Evolutionary conservation across 2,888 invertebrate genomes (phyloP), one percentile per base, ranked within the genome.

Genomic region (Oxyteleia sp.): DNA sequence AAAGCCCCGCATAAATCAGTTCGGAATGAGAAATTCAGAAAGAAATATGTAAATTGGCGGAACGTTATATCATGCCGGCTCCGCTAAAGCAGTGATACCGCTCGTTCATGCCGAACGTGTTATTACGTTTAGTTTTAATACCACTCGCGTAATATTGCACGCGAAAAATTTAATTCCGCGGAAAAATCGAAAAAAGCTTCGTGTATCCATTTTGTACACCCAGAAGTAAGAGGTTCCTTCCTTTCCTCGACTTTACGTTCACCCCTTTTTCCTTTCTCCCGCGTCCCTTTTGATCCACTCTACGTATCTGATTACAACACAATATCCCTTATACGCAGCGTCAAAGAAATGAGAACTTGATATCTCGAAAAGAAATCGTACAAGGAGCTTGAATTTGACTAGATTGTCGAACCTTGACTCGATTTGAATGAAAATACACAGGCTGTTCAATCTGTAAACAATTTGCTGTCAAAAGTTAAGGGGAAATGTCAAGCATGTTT

Each of bases 181-280:
- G 66, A 72, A 76, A n/a, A 72, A 59, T 71, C 38, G 41, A 32
- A 55, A 75, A 75, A 13, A 75, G 59, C 69, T 89, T 86, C 87
- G 85, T 87, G 88, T 89, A 85, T 82, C 85, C 64, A 85, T 81
- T 38, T 80, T 86, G 86, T 84, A 63, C 68, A 75, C 80, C 74
- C 59, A 86, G 83, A 87, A 87, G 85, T 87, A 87, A 87, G 84
- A 78, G 63, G 53, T 68, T 53, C 13, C 59, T 45, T 72, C 26
- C 53, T 38, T 53, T 10, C 18, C 10, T 32, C 61, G 53, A 53
- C 63, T 57, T 57, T 45, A 11, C 4, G 2, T 26, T 49, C 38
- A 64, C 35, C 23, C 74, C 16, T 68, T 69, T 53, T 59, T 45
- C 20, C 47, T 35, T 53, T 61, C 15, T 10, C 43, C 18, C 26